These are phyloP conservation scores for Urocyon cinereoargenteus DNA, from an alignment of 2,797 vertebrate species.

Conservation along the genomic window DNA sequence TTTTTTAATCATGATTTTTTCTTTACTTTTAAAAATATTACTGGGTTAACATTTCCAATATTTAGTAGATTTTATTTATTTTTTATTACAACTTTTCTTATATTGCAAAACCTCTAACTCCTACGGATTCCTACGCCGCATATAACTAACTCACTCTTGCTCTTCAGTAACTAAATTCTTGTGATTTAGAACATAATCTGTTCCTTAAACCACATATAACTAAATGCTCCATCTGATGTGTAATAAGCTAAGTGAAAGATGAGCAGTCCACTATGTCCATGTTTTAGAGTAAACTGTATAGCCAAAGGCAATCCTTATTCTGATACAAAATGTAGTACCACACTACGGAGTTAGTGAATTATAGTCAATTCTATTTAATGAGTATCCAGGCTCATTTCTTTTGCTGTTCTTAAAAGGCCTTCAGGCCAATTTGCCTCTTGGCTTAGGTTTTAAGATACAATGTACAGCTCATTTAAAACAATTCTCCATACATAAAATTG, in stretches of 20 bases:
- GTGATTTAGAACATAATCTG: not conserved
- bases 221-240: not conserved
- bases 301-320: conserved; percentile 54
- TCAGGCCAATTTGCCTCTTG: conserved; percentile 71
- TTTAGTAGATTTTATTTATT: conserved; percentile 14
- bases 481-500: conserved; percentile 27
- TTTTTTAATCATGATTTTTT: conserved; percentile 15
- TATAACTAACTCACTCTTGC: not conserved
- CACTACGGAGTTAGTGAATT: conserved; percentile 68
- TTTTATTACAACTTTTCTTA: not conserved
- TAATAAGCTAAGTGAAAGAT: conserved; percentile 49
- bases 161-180: conserved; percentile 4
- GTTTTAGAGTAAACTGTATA: not conserved
- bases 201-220: conserved; percentile 6
- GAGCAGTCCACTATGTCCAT: not conserved
- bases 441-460: conserved; percentile 71
- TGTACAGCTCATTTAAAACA: conserved; percentile 73
- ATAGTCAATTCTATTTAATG: conserved; percentile 52
- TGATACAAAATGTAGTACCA: not conserved
- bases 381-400: conserved; percentile 45
- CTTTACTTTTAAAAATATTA: not conserved
- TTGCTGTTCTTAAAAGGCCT: conserved; percentile 72
- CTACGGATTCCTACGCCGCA: not conserved
- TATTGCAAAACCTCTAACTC: not conserved
- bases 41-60: not conserved